Evolutionary conservation across 2,797 vertebrate species (phyloP).

Genomic region (Muraenolepis orangiensis): DNA sequence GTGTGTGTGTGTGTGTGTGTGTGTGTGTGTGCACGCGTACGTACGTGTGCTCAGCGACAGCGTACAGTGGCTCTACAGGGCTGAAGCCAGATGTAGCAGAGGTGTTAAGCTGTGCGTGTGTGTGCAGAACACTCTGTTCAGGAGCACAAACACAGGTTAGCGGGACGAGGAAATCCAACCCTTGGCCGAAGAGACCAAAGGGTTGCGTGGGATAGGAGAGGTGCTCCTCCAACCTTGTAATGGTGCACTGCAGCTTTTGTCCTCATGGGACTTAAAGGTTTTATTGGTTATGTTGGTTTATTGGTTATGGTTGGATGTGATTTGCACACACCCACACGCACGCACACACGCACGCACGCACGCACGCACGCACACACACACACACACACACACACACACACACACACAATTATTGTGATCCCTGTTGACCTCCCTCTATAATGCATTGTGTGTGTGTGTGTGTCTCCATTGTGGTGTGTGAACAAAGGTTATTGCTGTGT

Average conservation of each 20-base stretch:
- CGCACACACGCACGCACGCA: too few relatives aligned
- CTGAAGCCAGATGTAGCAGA: slow-evolving; percentile 5
- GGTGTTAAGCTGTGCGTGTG: too few relatives aligned
- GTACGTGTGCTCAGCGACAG: slow-evolving; percentile 5
- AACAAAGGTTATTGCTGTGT: slow-evolving; percentile 7
- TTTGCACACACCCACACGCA: slow-evolving; percentile 13
- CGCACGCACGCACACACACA: neutral
- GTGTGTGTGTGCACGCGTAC: neutral
- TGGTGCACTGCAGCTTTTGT: slow-evolving; percentile 15
- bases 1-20: too few relatives aligned
- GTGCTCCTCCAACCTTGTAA: neutral
- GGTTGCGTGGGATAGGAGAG: neutral
- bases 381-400: slow-evolving; percentile 5
- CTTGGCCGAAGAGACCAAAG: too few relatives aligned
- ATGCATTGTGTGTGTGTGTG: neutral
- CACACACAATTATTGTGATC: slow-evolving; percentile 47
- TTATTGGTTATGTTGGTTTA: slow-evolving; percentile 38
- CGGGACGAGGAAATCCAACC: too few relatives aligned
- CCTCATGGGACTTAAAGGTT: neutral
- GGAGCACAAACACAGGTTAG: too few relatives aligned
- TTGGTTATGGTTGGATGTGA: slow-evolving; percentile 7
- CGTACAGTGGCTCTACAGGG: neutral
- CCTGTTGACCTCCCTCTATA: slow-evolving; percentile 46
- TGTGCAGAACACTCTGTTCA: too few relatives aligned
- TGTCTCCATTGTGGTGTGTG: neutral